These are phyloP conservation scores for Archips crataeganus DNA, from an alignment of 2,888 invertebrate species.

Conservation along the genomic window DNA sequence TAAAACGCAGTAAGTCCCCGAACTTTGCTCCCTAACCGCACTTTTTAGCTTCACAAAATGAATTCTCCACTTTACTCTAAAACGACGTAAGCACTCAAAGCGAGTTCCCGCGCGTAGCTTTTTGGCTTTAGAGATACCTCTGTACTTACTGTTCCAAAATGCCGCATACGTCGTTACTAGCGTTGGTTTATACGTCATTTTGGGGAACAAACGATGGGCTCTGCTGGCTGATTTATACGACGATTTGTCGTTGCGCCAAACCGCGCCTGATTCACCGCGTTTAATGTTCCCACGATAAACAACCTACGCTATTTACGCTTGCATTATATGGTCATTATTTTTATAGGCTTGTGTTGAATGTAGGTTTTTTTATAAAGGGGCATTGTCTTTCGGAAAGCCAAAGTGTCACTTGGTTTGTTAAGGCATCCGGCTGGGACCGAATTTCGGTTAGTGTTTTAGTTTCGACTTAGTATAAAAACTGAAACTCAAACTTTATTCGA, in stretches of 20 bases:
- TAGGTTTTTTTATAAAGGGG: not conserved
- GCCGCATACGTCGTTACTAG: not conserved
- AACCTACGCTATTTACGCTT: slow-evolving; percentile 41
- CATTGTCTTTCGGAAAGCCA: too few species aligned
- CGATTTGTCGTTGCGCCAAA: slow-evolving; percentile 43
- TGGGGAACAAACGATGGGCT: slow-evolving; percentile 6
- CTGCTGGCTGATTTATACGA: slow-evolving; percentile 37
- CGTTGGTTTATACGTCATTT: slow-evolving; percentile 4
- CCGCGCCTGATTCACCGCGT: slow-evolving; percentile 41
- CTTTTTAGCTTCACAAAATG: slow-evolving; percentile 35
- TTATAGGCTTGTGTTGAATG: slow-evolving; percentile 29
- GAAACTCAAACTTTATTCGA: too few species aligned
- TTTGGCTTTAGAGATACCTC: not conserved
- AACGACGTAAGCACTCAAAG: slow-evolving; percentile 7
- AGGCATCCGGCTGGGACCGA: too few species aligned
- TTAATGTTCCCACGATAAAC: slow-evolving; percentile 41
- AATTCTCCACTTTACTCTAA: slow-evolving; percentile 10
- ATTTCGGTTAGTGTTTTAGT: too few species aligned
- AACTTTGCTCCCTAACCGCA: slow-evolving; percentile 7
- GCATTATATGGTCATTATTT: slow-evolving; percentile 41
- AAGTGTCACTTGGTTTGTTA: too few species aligned
- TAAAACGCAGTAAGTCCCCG: slow-evolving; percentile 21
- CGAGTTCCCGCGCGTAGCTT: slow-evolving; percentile 14
- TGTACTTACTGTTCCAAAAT: not conserved
- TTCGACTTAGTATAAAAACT: too few species aligned